These are phyloP conservation scores for Coregonus ussuriensis DNA, from an alignment of 2,797 vertebrate genomes.

Conservation along the genomic window DNA sequence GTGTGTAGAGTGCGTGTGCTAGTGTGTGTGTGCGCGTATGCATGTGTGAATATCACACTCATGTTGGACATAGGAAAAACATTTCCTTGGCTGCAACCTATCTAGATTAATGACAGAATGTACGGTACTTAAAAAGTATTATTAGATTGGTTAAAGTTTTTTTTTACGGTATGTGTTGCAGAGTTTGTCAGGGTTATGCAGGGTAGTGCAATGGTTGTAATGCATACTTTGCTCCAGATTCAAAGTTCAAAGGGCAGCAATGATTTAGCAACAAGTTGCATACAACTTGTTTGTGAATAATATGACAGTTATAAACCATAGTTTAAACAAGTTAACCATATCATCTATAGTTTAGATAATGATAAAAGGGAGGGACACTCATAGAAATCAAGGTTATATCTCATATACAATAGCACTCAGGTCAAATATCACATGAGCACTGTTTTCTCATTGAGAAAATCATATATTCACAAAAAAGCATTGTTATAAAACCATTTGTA, in stretches of 20 bases:
- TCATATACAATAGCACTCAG: too few species aligned
- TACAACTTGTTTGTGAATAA: too few species aligned
- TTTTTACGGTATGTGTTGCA: background rate
- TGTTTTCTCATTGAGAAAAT: too few species aligned
- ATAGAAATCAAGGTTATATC: background rate
- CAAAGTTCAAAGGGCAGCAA: background rate
- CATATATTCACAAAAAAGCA: too few species aligned
- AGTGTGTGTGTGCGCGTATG: slow-evolving; percentile 52
- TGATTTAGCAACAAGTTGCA: background rate
- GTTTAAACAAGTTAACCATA: too few species aligned
- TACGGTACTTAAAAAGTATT: background rate
- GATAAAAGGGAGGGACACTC: background rate
- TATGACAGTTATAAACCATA: too few species aligned
- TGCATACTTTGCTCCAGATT: background rate
- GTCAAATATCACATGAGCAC: too few species aligned
- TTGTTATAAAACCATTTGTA: background rate
- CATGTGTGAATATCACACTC: slow-evolving; percentile 29
- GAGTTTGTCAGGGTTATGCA: background rate
- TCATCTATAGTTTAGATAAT: background rate
- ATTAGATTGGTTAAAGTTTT: background rate
- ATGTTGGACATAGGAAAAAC: slow-evolving; percentile 14
- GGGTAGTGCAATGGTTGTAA: background rate
- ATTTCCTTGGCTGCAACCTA: slow-evolving; percentile 5
- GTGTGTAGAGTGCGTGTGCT: too few species aligned
- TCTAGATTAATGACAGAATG: background rate